These are phyloP conservation scores for Caenorhabditis auriculariae DNA, from an alignment of 2,888 invertebrate species.

Conservation along the genomic window DNA sequence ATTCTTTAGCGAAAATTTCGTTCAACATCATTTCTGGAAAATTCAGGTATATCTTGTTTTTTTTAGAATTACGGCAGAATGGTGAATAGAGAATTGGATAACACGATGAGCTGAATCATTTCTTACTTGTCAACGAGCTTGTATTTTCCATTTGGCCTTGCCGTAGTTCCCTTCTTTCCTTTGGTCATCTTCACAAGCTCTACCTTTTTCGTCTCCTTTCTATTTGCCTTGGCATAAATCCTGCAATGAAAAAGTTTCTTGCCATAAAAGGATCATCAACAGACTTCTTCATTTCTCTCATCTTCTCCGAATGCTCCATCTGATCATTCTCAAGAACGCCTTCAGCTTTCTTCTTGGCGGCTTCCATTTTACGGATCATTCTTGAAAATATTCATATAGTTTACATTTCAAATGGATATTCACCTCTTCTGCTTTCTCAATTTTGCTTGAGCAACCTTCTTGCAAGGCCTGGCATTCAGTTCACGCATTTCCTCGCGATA, in stretches of 20 bases:
- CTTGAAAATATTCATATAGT: slow-evolving; percentile 60
- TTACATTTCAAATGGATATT: neutral
- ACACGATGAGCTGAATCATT: no score
- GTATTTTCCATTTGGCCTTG: slow-evolving; percentile 56
- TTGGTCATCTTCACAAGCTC: slow-evolving; percentile 93
- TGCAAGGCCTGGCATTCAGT: slow-evolving; percentile 89
- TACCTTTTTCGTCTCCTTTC: slow-evolving; percentile 79
- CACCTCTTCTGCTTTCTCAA: slow-evolving; percentile 86
- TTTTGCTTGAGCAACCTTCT: slow-evolving; percentile 96
- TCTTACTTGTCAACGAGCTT: slow-evolving; percentile 43
- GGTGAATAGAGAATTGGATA: no score
- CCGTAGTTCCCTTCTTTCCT: slow-evolving; percentile 51
- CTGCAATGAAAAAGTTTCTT: no score
- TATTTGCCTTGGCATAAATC: slow-evolving; percentile 75
- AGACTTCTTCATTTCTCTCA: slow-evolving; percentile 60
- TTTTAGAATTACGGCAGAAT: no score
- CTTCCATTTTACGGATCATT: slow-evolving; percentile 76
- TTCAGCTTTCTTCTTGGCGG: slow-evolving; percentile 92
- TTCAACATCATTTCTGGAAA: no score
- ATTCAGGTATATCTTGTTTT: no score
- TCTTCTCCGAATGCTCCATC: slow-evolving; percentile 86
- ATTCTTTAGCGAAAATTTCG: neutral
- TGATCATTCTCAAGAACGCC: slow-evolving; percentile 76
- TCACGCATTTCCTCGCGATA: slow-evolving; percentile 78
- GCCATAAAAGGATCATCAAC: slow-evolving; percentile 1